Base-by-base conservation (phyloP, 2,888 invertebrate species). In the Pseudococcus viburni region DNA sequence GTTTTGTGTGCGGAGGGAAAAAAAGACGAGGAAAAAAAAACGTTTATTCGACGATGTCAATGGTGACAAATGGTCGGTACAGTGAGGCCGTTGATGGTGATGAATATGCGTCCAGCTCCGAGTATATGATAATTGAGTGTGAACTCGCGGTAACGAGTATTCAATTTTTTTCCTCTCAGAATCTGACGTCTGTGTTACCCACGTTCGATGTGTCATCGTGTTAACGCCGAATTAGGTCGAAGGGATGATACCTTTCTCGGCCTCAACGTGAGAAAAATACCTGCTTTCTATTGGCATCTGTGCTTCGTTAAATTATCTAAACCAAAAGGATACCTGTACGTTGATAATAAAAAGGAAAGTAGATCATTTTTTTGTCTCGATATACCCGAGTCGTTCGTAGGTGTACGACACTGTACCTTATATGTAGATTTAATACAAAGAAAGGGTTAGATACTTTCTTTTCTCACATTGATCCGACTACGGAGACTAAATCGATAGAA, bases 41-140 rank as follows among this genome's bases (percentile, higher is more conserved):
- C 42, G 80, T 83, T 83, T 83, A 83, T 46, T 83, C 80, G 15
- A 83, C 80, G 80, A 83, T 83, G 80, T 83, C 80, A 83, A 83
- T 83, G 80, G 80, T 83, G 80, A 83, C 80, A 83, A 83, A 83
- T 83, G 80, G 80, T 46, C n/a, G 42, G 39, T 19, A 46, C 39
- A 33, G 26, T 19, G 73, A 6, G n/a, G n/a, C n/a, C n/a, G 46
- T 83, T 83, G 80, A 83, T 46, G 80, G 5, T 46, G 80, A 83
- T 83, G 80, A 83, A 83, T 83, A 46, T 83, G 80, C 46, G 80
- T 83, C 80, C 80, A 83, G 80, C 80, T 4, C 4, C 1, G 4
- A 26, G 19, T 46, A 33, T 83, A 42, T 83, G 80, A 46, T 83
- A 83, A 83, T 83, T 46, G 46, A 46, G 19, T 83, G 80, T 83